phyloP scores from a whole-genome alignment of 2,888 invertebrate species.

The Sphecodes monilicornis region DNA sequence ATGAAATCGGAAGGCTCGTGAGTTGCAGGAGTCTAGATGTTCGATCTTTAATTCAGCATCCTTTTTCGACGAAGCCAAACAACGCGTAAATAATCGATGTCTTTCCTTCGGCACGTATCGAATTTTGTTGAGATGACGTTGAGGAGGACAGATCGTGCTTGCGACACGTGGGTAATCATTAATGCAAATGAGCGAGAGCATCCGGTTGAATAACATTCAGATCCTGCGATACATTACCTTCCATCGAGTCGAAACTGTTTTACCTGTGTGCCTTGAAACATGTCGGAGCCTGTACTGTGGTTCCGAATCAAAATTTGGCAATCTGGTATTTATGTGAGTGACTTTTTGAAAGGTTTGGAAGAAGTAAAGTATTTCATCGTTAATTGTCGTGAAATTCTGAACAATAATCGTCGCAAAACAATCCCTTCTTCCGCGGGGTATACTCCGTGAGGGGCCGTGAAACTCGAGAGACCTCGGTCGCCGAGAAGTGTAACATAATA shows the following conservation, averaged over 20 bases:
- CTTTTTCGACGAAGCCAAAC: conserved; percentile 16
- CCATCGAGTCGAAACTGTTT: conserved; percentile 3
- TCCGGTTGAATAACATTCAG: conserved; percentile 23
- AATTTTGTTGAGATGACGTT: conserved; percentile 11
- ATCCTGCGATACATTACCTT: neutral
- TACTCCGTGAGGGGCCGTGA: too few relatives aligned
- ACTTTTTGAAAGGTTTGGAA: too few relatives aligned
- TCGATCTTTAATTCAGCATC: conserved; percentile 43
- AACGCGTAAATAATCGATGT: conserved; percentile 49
- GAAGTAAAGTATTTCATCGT: too few relatives aligned
- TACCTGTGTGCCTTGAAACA: neutral
- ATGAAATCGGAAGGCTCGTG: neutral
- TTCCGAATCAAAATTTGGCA: neutral
- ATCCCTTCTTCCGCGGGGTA: too few relatives aligned
- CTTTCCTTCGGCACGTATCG: conserved; percentile 1
- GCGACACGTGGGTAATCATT: conserved; percentile 40
- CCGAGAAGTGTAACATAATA: too few relatives aligned
- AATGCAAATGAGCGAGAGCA: conserved; percentile 48
- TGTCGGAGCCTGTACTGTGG: neutral
- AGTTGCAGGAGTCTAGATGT: neutral
- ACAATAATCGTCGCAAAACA: too few relatives aligned
- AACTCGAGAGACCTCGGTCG: too few relatives aligned
- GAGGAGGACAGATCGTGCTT: neutral
- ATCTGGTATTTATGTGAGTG: too few relatives aligned
- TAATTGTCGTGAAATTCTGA: too few relatives aligned